phyloP scores from a whole-genome alignment of 2,888 invertebrate species.

The Torymus auratus region DNA sequence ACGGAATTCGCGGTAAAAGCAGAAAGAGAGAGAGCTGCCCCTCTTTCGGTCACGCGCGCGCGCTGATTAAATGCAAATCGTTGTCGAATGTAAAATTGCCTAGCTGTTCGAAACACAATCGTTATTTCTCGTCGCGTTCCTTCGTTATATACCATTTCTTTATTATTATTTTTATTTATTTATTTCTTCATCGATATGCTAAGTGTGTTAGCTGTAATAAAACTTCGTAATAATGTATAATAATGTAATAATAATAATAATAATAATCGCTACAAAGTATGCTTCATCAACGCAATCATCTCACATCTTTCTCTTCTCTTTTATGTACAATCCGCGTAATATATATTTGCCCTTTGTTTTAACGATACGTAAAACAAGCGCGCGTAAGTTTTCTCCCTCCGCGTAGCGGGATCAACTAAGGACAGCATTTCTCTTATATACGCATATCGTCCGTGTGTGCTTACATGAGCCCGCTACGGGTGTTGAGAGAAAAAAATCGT shows the following conservation, averaged over 20 bases:
- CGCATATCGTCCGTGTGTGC: conserved; percentile 37
- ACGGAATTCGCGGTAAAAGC: conserved; percentile 18
- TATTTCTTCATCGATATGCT: conserved; percentile 32
- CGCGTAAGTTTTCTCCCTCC: conserved; percentile 12
- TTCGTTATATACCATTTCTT: conserved; percentile 10
- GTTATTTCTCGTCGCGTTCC: too few species aligned
- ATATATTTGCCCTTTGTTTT: conserved; percentile 40
- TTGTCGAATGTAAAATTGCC: conserved; percentile 45
- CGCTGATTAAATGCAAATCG: conserved; percentile 45
- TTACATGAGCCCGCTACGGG: conserved; percentile 37
- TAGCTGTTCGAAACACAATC: conserved; percentile 22
- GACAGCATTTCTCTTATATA: conserved; percentile 26
- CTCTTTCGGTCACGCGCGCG: not conserved
- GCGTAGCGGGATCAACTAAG: conserved; percentile 37
- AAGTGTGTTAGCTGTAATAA: conserved; percentile 53
- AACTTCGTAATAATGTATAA: conserved; percentile 52
- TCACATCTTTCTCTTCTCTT: conserved; percentile 30
- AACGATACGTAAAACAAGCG: conserved; percentile 37
- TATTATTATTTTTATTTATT: conserved; percentile 23
- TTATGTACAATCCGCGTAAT: conserved; percentile 53
- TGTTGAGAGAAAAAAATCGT: conserved; percentile 25
- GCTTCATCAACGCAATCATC: conserved; percentile 49
- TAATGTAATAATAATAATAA: conserved; percentile 42
- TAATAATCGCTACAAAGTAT: conserved; percentile 49
- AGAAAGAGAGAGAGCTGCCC: conserved; percentile 22